phyloP scores from a whole-genome alignment of 2,888 invertebrate species.

The Phaonia tiefii region DNA sequence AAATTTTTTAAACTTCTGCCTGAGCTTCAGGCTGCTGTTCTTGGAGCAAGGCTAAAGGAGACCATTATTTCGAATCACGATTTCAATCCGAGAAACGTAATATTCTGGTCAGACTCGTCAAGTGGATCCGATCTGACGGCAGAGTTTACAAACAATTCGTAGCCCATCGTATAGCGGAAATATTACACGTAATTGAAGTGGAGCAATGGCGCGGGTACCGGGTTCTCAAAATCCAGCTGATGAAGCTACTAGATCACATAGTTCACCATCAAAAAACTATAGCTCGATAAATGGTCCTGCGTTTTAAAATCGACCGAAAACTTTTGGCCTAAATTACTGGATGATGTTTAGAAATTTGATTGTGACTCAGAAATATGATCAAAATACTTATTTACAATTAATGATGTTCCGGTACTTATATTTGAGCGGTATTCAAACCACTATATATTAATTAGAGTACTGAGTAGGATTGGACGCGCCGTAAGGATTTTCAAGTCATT shows the following conservation, averaged over 20 bases:
- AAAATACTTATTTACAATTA: constrained; percentile 25
- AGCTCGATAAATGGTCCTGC: too few species aligned
- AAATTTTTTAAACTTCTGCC: constrained; percentile 48
- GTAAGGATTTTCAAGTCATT: background rate
- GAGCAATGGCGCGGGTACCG: constrained; percentile 44
- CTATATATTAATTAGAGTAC: background rate
- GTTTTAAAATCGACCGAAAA: constrained; percentile 1
- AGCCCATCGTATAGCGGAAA: constrained; percentile 3
- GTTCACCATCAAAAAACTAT: background rate
- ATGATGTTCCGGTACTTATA: background rate
- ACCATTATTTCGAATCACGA: background rate
- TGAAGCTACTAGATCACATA: background rate
- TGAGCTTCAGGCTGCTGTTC: constrained; percentile 46
- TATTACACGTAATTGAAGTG: constrained; percentile 4
- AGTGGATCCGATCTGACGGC: background rate
- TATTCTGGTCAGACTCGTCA: background rate
- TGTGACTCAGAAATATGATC: background rate
- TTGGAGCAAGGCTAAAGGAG: constrained; percentile 39
- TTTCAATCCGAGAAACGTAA: background rate
- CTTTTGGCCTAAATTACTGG: constrained; percentile 30
- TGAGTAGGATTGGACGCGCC: background rate
- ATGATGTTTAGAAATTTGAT: background rate
- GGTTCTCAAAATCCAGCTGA: background rate
- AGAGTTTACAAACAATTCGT: background rate
- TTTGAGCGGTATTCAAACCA: background rate